Conservation (phyloP, 2,888 invertebrate species). For the Oegoconia quadripuncta region DNA sequence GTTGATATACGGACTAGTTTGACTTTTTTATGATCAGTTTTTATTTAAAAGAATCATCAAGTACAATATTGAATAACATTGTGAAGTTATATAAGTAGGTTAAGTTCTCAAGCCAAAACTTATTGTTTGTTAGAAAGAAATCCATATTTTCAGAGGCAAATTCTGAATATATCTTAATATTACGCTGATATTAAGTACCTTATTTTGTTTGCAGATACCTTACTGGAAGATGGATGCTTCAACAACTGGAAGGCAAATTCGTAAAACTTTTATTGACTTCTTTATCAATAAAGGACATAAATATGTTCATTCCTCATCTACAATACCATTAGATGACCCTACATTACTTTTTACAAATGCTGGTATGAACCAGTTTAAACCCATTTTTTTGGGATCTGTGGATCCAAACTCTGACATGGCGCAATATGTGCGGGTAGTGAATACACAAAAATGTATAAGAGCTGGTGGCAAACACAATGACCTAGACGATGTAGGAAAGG, state of each 20-base stretch:
- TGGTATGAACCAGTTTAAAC: slow-evolving; percentile 99
- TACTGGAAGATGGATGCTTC: slow-evolving; percentile 70
- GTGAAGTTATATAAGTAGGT: too few relatives aligned
- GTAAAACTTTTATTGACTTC: slow-evolving; percentile 92
- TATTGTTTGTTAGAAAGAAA: too few relatives aligned
- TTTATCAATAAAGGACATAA: slow-evolving; percentile 91
- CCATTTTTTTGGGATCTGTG: slow-evolving; percentile 96
- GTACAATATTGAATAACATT: too few relatives aligned
- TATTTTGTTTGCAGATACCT: not conserved
- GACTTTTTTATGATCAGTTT: too few relatives aligned
- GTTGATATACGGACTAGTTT: too few relatives aligned
- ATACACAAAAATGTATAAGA: slow-evolving; percentile 99
- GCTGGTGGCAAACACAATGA: slow-evolving; percentile 99
- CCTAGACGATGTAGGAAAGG: slow-evolving; percentile 99
- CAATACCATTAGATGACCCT: slow-evolving; percentile 98
- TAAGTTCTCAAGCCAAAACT: too few relatives aligned
- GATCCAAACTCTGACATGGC: slow-evolving; percentile 98
- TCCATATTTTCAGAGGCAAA: too few relatives aligned
- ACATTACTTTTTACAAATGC: slow-evolving; percentile 98
- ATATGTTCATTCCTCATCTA: slow-evolving; percentile 98
- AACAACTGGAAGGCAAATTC: slow-evolving; percentile 88
- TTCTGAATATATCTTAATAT: too few relatives aligned
- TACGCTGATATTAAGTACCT: too few relatives aligned
- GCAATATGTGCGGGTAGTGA: slow-evolving; percentile 91
- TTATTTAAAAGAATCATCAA: too few relatives aligned